These are phyloP conservation scores for Triplophysa tibetana DNA, from an alignment of 2,113 vertebrate species.

Conservation along the genomic window DNA sequence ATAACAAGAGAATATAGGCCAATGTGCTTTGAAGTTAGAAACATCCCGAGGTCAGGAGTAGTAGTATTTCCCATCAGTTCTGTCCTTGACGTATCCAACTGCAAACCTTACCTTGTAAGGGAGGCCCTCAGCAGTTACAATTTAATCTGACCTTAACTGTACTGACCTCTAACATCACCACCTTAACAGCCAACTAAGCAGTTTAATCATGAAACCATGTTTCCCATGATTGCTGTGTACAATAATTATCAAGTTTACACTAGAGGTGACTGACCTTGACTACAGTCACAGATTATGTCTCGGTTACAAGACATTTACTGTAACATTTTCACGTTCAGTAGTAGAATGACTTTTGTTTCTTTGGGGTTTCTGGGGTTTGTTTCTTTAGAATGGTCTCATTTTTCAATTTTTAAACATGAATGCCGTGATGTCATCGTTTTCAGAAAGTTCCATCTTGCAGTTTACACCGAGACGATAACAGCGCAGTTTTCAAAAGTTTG, in stretches of 20 bases:
- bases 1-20: constrained; percentile 29
- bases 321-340: background rate
- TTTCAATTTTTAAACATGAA: no score
- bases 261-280: constrained; percentile 29
- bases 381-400: no score
- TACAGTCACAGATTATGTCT: background rate
- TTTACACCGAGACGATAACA: no score
- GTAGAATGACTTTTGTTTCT: background rate
- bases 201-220: background rate
- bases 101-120: background rate
- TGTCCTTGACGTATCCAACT: background rate
- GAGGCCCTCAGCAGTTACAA: background rate
- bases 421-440: no score
- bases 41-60: constrained; percentile 19
- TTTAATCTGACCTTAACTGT: background rate
- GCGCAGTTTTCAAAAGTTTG: no score
- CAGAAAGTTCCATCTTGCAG: no score
- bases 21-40: constrained; percentile 19
- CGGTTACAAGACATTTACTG: constrained; percentile 20
- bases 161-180: background rate
- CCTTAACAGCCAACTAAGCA: background rate
- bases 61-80: constrained; percentile 8
- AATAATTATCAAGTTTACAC: background rate
- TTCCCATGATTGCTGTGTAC: background rate
- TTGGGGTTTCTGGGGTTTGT: no score